These are phyloP conservation scores for Parapsyche elsis DNA, from an alignment of 1,140 invertebrate genomes.

Conservation along the genomic window DNA sequence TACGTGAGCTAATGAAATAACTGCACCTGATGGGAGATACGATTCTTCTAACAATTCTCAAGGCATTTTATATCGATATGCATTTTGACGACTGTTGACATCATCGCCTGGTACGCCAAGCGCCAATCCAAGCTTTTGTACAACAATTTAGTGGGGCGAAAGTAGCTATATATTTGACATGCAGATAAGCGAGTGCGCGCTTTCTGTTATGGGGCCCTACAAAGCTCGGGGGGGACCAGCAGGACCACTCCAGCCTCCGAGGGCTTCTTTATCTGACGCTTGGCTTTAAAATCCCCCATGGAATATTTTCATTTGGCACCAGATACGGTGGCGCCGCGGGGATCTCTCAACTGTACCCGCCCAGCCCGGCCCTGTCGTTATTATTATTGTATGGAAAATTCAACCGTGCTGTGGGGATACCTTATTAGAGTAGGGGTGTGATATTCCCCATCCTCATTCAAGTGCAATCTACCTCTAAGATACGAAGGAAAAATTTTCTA, in stretches of 20 bases:
- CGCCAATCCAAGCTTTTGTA: too few species aligned
- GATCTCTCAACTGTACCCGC: not conserved
- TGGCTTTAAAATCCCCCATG: slow-evolving; percentile 22
- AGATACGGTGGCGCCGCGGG: not conserved
- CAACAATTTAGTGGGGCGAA: too few species aligned
- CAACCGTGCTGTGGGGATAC: not conserved
- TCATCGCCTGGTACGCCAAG: too few species aligned
- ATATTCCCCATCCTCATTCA: not conserved
- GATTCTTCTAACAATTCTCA: too few species aligned
- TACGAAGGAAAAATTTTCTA: too few species aligned
- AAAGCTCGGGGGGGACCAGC: slow-evolving; percentile 7
- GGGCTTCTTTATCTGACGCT: slow-evolving; percentile 29
- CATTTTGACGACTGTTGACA: too few species aligned
- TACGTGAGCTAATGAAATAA: not conserved
- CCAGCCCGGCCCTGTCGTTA: not conserved
- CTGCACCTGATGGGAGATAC: too few species aligned
- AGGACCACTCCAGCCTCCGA: not conserved
- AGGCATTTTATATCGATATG: too few species aligned
- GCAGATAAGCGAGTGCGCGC: not conserved
- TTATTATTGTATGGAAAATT: slow-evolving; percentile 37
- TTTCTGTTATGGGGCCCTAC: not conserved
- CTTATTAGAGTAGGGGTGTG: slow-evolving; percentile 19
- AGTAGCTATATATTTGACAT: too few species aligned
- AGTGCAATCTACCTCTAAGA: not conserved
- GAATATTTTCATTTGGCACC: slow-evolving; percentile 38